These are phyloP conservation scores for Heptranchias perlo DNA, from an alignment of 2,113 vertebrate genomes.

Conservation along the genomic window DNA sequence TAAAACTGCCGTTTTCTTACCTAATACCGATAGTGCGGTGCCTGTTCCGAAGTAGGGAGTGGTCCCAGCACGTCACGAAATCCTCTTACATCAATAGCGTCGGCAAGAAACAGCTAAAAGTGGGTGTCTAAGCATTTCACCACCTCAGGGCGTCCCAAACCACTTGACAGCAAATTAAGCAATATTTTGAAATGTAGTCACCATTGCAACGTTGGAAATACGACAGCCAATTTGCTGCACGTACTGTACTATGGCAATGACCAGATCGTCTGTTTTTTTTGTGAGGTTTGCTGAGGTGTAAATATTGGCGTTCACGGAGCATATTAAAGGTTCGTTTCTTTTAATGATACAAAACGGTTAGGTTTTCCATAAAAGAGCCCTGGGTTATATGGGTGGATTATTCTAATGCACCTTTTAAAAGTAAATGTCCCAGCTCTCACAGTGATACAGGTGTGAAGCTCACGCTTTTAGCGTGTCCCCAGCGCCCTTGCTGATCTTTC, in stretches of 20 bases:
- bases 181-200: not conserved
- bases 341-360: too few relatives aligned
- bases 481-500: not conserved
- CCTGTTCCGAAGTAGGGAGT: slow-evolving; percentile 56
- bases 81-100: too few relatives aligned
- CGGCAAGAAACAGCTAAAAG: too few relatives aligned
- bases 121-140: too few relatives aligned
- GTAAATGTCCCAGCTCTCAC: not conserved
- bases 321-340: too few relatives aligned
- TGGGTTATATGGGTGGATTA: not conserved
- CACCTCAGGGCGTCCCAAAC: too few relatives aligned
- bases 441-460: not conserved
- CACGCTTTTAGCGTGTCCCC: not conserved
- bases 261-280: too few relatives aligned
- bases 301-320: not conserved
- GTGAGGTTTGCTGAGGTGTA: not conserved
- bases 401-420: not conserved
- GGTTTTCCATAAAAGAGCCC: not conserved
- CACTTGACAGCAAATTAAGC: not conserved
- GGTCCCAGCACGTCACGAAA: not conserved
- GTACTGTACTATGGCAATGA: not conserved
- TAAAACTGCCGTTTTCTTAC: slow-evolving; percentile 51
- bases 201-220: not conserved
- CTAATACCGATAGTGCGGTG: slow-evolving; percentile 66
- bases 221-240: not conserved